These are phyloP conservation scores for Leptinotarsa tumamoca DNA, from an alignment of 2,888 invertebrate species.

Conservation along the genomic window DNA sequence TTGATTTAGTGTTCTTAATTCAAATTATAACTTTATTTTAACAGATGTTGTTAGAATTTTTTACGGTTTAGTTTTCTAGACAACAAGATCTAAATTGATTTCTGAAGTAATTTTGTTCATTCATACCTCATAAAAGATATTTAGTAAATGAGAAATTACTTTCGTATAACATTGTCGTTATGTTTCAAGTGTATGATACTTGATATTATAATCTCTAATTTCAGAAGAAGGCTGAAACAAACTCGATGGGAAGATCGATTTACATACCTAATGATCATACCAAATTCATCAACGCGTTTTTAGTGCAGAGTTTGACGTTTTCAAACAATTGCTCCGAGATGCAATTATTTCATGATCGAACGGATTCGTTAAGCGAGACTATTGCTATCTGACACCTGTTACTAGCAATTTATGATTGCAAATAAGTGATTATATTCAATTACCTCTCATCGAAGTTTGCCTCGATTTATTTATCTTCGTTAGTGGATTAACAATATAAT, in stretches of 20 bases:
- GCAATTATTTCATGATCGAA: not conserved
- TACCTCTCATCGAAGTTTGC: conserved; percentile 7
- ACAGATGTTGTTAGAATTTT: too few relatives aligned
- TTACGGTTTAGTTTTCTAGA: too few relatives aligned
- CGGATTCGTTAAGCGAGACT: conserved; percentile 5
- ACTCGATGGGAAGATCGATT: conserved; percentile 63
- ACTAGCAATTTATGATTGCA: conserved; percentile 2
- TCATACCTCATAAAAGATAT: too few relatives aligned
- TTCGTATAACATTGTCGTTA: too few relatives aligned
- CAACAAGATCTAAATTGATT: too few relatives aligned
- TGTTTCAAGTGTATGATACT: too few relatives aligned
- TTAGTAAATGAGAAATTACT: too few relatives aligned
- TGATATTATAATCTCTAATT: conserved; percentile 52
- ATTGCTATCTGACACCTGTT: conserved; percentile 12
- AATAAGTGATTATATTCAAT: conserved; percentile 16
- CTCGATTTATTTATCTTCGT: conserved; percentile 4
- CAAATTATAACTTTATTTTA: too few relatives aligned
- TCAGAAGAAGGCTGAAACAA: conserved; percentile 55
- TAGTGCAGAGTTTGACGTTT: conserved; percentile 5
- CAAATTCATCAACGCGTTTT: conserved; percentile 48
- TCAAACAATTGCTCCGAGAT: not conserved
- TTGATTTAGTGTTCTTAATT: too few relatives aligned
- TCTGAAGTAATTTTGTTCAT: too few relatives aligned
- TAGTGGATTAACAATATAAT: conserved; percentile 1
- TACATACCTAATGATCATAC: conserved; percentile 63